phyloP scores from a whole-genome alignment of 2,113 vertebrate species.

The Erpornis zantholeuca region DNA sequence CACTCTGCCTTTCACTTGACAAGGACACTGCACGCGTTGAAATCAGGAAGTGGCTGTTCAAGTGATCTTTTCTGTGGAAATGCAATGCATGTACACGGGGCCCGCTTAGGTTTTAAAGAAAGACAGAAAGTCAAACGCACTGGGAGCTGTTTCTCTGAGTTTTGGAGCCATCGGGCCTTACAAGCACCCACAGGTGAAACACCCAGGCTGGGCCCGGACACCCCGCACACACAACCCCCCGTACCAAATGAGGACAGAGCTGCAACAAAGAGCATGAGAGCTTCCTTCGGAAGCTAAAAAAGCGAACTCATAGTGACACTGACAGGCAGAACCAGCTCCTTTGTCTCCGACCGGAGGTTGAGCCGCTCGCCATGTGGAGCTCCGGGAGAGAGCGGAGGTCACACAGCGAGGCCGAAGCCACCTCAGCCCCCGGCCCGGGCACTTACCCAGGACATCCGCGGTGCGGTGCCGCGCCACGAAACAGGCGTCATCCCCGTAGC shows the following conservation, averaged over 20 bases:
- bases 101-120: not conserved
- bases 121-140: rapidly evolving
- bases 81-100: rapidly evolving
- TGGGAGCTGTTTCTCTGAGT: not conserved
- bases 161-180: not conserved
- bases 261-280: not conserved
- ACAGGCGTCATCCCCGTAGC: conserved; percentile 97
- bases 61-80: not conserved
- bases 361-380: conserved; percentile 27
- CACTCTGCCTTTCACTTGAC: conserved; percentile 69
- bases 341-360: not conserved
- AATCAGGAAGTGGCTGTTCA: not conserved
- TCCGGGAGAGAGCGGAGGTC: not conserved
- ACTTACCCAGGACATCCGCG: conserved; percentile 94
- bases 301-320: not conserved
- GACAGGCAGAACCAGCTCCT: not conserved
- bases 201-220: not conserved
- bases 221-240: not conserved
- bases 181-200: not conserved
- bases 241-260: not conserved
- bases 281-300: not conserved
- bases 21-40: not conserved
- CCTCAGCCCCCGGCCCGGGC: not conserved
- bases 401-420: not conserved
- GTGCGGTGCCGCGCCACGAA: conserved; percentile 90